Evolutionary conservation across 2,113 vertebrate species (phyloP), one percentile per base, ranked within the genome.

Genomic region (Alligator sinensis): DNA sequence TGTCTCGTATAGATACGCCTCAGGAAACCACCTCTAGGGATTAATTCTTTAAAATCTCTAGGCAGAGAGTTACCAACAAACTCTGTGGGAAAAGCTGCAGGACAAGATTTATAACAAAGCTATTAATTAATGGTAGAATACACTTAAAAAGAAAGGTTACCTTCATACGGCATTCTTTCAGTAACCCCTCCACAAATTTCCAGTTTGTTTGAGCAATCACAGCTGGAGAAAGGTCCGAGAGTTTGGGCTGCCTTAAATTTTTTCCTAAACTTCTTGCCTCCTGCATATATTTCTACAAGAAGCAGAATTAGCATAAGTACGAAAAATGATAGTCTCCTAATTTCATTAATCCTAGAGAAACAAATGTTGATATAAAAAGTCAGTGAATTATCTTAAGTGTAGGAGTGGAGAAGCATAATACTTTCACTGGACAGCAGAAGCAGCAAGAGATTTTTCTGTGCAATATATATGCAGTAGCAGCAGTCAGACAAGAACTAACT

Each of bases 151-250:
- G 22, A 64, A 16, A 25, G 28, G 9, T 34, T 95, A 99, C 99
- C 99, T 99, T 99, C 97, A 99, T 98, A 82, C 99, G 99, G 96
- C 99, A 99, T 98, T 99, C 99, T 89, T 99, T 99, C 92, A 99
- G 97, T 84, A 99, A 96, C 54, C 99, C 99, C 96, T 99, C 98
- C 16, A 99, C 99, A 90, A 99, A 99, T 96, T 99, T 99, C 47
- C 98, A 98, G 97, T 99, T 99, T 91, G 99, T 99, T 91, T 99
- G 98, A 3, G 98, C 98, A 96, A 99, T 98, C 76, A 99, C 99
- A 63, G 98, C 98, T 34, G 99, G 99, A 59, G 99, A 99, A 16
- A 98, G 98, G 97, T 99, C 99, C 14, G 99, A 99, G 61, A 99
- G 96, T 93, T 99, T 99, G 63, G 99, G 98, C 91, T 99, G 99